Evolutionary conservation across 2,797 vertebrate genomes (phyloP).

Genomic region (Parauchenoglanis punctatus): DNA sequence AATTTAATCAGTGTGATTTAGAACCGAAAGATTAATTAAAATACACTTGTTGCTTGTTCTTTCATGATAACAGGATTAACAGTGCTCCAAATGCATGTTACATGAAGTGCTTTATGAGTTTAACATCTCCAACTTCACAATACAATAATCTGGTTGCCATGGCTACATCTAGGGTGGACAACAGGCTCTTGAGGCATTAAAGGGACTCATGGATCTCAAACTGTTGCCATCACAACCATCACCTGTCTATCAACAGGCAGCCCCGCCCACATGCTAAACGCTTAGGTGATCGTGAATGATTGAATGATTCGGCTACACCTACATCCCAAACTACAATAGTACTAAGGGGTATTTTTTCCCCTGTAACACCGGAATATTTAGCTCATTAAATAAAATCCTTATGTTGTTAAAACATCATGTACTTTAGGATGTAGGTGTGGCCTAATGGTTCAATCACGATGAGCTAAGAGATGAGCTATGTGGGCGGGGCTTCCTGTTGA

Average conservation of each 20-base stretch:
- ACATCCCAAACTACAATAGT: not conserved
- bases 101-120: not conserved
- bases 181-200: not conserved
- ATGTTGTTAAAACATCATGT: no score
- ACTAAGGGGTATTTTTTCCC: no score
- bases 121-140: not conserved
- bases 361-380: no score
- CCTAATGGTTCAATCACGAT: not conserved
- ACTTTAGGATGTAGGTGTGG: not conserved
- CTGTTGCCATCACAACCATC: not conserved
- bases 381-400: no score
- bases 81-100: not conserved
- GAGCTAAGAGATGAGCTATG: not conserved
- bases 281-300: not conserved
- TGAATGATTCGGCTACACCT: not conserved
- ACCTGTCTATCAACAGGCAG: not conserved
- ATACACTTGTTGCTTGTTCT: not conserved
- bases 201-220: not conserved
- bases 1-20: not conserved
- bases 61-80: not conserved
- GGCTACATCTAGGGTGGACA: not conserved
- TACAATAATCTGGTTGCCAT: not conserved
- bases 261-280: not conserved
- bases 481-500: not conserved
- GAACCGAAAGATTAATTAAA: not conserved